A percentile compares a stretch with the other conserved stretches of the same genome.
phyloP scores from a whole-genome alignment of 2,797 vertebrate species.

The Esox masquinongy region DNA sequence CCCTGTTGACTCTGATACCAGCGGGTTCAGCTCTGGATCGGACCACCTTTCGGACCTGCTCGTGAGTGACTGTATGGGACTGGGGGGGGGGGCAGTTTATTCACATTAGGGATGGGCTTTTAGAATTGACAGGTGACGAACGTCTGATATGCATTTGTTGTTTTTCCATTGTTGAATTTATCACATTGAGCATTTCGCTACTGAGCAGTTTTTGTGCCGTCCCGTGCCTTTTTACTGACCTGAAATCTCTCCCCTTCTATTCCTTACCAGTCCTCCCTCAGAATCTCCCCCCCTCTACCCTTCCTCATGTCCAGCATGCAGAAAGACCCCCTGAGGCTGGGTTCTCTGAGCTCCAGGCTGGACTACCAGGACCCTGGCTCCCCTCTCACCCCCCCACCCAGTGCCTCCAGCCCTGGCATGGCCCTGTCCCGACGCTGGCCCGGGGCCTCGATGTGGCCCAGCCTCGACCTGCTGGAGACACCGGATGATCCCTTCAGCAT shows the following conservation, averaged over 20 bases:
- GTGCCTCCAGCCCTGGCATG: constrained; percentile 78
- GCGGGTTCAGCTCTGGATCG: constrained; percentile 97
- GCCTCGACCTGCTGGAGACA: constrained; percentile 86
- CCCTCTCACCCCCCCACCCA: constrained; percentile 76
- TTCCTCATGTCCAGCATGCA: constrained; percentile 86
- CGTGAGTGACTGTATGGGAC: constrained; percentile 65
- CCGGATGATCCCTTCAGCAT: constrained; percentile 93
- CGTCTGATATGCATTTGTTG: no score
- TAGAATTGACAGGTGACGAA: not conserved
- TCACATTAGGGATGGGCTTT: not conserved
- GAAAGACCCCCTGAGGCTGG: constrained; percentile 87
- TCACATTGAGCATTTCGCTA: not conserved
- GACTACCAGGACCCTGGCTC: constrained; percentile 85
- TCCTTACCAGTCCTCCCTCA: constrained; percentile 85
- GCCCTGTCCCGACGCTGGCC: constrained; percentile 91
- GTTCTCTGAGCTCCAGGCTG: constrained; percentile 77
- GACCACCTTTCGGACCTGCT: constrained; percentile 94
- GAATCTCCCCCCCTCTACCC: constrained; percentile 93
- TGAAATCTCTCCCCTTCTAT: not conserved
- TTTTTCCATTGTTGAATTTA: not conserved
- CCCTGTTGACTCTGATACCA: constrained; percentile 96
- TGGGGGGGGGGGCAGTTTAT: not conserved
- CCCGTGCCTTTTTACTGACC: not conserved
- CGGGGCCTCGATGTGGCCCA: constrained; percentile 88
- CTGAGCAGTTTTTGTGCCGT: not conserved